Evolutionary conservation across 2,888 invertebrate genomes (phyloP), one percentile per base, ranked within the genome.

Genomic region (Diogma glabrata): DNA sequence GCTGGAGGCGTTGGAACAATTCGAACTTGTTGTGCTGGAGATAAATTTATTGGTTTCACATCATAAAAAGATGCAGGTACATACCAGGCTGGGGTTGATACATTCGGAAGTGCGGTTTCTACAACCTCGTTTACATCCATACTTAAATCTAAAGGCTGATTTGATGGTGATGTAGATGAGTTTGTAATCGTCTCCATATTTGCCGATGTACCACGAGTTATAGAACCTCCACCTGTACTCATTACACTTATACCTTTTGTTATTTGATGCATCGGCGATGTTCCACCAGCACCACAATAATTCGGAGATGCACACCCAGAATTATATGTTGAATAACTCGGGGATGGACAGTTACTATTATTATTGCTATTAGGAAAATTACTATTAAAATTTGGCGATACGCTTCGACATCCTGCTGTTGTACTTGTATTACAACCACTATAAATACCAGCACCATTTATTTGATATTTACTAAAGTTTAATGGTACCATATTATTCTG

Each of bases 211-310:
- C 87, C 82, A 56, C 81, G 77, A 1, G 81, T 79, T 51, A 87
- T 87, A 4, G 86, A 86, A 0, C 86, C 81, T 17, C 75, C 72
- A 53, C 79, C 78, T 0, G 87, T 87, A 60, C 84, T 84, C 14
- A 85, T 67, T 36, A 81, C 84, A 61, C 85, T 86, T 5, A 87
- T 75, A 9, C 87, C 85, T 73, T 67, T 75, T 1, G 76, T 76
- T 47, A 77, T 78, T 60, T 83, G 83, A 61, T 83, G 82, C 46
- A 83, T 70, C 0, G 83, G 82, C 0, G 76, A 77, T 3, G 72
- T 63, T n/a, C 64, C 64, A 40, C 66, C 70, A 3, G 64, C 56
- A 40, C 65, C 60, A n/a, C 63, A 50, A 54, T 63, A 67, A 61
- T 69, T 70, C 12, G 69, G 68, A 10, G 69, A 66, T 26, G 67